Base-by-base conservation (phyloP, 1,140 invertebrate genomes). In the Zaprionus capensis region DNA sequence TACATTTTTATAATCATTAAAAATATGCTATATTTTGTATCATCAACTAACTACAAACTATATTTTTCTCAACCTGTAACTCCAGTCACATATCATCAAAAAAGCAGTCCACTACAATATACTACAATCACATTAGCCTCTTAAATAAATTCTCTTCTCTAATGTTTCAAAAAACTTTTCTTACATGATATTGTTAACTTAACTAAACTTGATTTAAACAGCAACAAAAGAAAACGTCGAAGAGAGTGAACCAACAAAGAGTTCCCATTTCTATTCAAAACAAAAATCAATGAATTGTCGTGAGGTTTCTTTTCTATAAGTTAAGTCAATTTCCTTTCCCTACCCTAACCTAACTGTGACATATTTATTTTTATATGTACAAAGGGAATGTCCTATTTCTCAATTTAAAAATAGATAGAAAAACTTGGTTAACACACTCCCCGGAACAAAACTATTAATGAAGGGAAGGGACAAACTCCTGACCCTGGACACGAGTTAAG, bases 401-500 rank as follows among this genome's bases (percentile, higher is more conserved):
- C 26, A 46, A 38, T 62, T 56, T 62, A 56, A 55, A 56, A 36
- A 62, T 56, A 53, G 31, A 70, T 53, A 17, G 31, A 70, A 31
- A 41, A 62, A 9, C 15, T 31, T n/a, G 44, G 17, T 31, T 17
- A 49, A 51, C 61, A 63, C 62, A 7, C 41, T n/a, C 46, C 62
- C 2, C 41, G 41, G 6, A 28, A 41, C 0, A 46, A 17, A 46
- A 46, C n/a, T 46, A 17, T 46, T 46, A 20, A 46, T 2, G 41
- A 9, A 11, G 31, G 9, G 41, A 46, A 7, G 7, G 41, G 6
- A 20, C 41, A 17, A n/a, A 46, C 41, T 46, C 41, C 58, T 70
- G 71, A 74, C 71, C 71, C 49, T 38, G 61, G 71, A 56, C 67
- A 71, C 58, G 67, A 24, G 63, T 12, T 44, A 51, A 51, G 11